Evolutionary conservation across 2,797 vertebrate species (phyloP).

Genomic region (Cuculus canorus): DNA sequence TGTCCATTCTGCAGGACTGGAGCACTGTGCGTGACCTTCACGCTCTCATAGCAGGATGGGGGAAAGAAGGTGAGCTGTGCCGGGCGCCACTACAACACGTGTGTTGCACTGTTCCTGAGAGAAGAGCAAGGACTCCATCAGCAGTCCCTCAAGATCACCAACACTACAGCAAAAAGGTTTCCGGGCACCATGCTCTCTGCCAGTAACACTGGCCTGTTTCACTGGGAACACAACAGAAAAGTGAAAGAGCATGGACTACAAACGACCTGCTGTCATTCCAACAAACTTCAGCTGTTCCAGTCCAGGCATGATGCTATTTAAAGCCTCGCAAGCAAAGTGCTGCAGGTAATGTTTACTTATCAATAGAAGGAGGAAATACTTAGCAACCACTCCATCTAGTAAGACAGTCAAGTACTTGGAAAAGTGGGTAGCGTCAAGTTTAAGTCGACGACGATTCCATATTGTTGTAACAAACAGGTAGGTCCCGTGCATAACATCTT

Average conservation of each 20-base stretch:
- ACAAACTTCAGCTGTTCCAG: neutral
- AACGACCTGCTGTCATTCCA: neutral
- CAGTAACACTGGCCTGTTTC: neutral
- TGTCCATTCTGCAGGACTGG: neutral
- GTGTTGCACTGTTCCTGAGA: neutral
- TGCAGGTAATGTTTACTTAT: neutral
- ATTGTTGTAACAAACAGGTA: neutral
- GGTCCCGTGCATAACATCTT: neutral
- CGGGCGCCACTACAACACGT: accelerated
- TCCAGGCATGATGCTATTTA: neutral
- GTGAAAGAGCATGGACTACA: neutral
- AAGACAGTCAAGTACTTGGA: neutral
- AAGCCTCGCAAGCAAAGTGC: neutral
- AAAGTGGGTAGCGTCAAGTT: neutral
- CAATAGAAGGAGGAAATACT: neutral
- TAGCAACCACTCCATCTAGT: neutral
- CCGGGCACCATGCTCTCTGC: neutral
- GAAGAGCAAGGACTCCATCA: neutral
- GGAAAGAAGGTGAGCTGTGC: too few species aligned
- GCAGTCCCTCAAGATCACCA: neutral
- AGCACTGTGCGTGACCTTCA: neutral
- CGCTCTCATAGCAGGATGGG: accelerated
- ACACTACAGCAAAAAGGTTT: neutral
- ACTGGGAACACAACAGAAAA: neutral
- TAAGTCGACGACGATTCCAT: neutral